These are phyloP conservation scores for Amphipoea oculea DNA, from an alignment of 2,888 invertebrate genomes.

Conservation along the genomic window DNA sequence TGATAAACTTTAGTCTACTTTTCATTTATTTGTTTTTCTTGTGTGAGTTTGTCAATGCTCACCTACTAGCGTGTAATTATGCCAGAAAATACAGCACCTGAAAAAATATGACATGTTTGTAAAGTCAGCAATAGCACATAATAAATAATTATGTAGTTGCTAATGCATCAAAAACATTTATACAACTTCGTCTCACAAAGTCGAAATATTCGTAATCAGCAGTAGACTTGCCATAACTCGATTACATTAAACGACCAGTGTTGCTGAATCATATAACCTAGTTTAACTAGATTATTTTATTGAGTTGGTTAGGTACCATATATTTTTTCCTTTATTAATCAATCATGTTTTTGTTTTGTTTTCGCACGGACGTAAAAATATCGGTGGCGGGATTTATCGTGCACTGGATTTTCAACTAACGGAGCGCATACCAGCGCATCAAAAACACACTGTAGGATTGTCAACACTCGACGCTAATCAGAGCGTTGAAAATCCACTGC, in stretches of 20 bases:
- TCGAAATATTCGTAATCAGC: neutral
- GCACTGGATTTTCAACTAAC: too few relatives aligned
- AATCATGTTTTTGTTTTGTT: too few relatives aligned
- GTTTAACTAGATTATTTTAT: neutral
- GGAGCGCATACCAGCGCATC: neutral
- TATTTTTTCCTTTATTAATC: neutral
- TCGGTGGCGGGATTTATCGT: too few relatives aligned
- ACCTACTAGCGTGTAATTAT: neutral
- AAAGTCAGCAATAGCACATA: neutral
- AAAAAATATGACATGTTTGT: neutral
- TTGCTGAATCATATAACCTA: neutral
- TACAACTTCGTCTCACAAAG: neutral
- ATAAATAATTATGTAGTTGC: neutral
- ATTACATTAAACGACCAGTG: neutral
- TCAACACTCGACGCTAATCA: neutral
- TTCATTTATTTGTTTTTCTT: neutral
- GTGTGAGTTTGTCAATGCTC: neutral
- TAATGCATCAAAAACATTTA: neutral
- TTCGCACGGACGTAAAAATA: too few relatives aligned
- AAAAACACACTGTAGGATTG: neutral
- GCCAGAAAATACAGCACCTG: neutral
- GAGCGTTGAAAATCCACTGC: neutral
- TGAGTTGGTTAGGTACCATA: neutral
- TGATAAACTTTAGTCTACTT: neutral
- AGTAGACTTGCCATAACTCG: neutral